These are phyloP conservation scores for Adineta ricciae DNA, from an alignment of 2,888 invertebrate species.

Conservation along the genomic window DNA sequence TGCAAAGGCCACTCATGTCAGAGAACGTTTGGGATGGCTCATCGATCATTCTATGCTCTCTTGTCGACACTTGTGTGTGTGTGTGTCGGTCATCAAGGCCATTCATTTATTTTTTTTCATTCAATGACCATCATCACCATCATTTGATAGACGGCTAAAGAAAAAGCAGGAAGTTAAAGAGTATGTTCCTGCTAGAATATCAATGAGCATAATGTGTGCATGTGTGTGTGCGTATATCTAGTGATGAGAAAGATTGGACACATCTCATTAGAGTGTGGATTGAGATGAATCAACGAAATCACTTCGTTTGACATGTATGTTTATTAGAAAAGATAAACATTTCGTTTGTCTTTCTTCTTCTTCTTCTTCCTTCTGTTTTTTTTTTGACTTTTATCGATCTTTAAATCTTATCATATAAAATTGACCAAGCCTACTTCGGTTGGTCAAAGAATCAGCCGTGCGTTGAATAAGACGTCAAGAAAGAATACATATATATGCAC, in stretches of 20 bases:
- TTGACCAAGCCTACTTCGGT: not conserved
- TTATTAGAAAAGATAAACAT: constrained; percentile 15
- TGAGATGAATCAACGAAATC: not conserved
- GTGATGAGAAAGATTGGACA: not conserved
- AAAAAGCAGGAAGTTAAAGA: constrained; percentile 5
- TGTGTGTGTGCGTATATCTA: not conserved
- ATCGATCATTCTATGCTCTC: constrained; percentile 9
- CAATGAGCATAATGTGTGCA: not conserved
- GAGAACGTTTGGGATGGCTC: constrained; percentile 3
- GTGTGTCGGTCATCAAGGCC: constrained; percentile 11
- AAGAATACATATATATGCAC: not conserved
- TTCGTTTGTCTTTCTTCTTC: not conserved
- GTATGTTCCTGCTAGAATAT: constrained; percentile 15
- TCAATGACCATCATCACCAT: constrained; percentile 5
- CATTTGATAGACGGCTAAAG: constrained; percentile 8
- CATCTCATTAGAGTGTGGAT: constrained; percentile 9
- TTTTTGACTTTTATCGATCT: not conserved
- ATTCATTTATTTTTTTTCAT: constrained; percentile 8
- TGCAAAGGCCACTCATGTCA: constrained; percentile 9
- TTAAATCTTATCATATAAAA: not conserved
- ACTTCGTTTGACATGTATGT: constrained; percentile 2
- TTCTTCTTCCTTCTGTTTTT: not conserved
- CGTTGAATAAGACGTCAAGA: constrained; percentile 3
- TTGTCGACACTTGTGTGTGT: constrained; percentile 5
- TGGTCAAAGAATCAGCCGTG: not conserved